Conservation (phyloP, 2,888 invertebrate genomes). For the Sceliomorpha sp. region DNA sequence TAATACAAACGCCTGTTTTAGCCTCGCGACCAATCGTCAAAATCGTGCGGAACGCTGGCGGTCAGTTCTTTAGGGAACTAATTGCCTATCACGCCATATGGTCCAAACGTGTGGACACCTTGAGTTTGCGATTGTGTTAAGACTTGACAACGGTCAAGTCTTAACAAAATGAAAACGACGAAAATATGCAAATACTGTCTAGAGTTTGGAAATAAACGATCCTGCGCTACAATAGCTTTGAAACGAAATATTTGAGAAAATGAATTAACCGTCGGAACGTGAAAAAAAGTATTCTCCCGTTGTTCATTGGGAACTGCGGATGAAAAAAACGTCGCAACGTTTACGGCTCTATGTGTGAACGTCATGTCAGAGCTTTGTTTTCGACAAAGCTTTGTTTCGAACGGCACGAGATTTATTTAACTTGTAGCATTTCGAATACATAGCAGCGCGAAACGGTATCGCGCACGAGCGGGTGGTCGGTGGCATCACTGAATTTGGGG, state of each 20-base stretch:
- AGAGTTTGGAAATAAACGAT: background rate
- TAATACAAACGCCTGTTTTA: no score
- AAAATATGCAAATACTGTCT: no score
- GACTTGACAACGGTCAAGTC: no score
- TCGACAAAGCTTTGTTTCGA: conserved; percentile 35
- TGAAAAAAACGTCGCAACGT: conserved; percentile 11
- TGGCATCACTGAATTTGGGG: conserved; percentile 20
- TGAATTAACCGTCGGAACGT: conserved; percentile 3
- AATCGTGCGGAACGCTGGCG: no score
- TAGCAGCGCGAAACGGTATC: conserved; percentile 24
- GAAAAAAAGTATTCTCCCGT: background rate
- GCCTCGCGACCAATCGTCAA: no score
- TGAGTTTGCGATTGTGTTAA: no score
- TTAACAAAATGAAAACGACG: no score
- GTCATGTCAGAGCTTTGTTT: conserved; percentile 41
- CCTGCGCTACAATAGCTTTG: background rate
- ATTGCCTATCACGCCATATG: no score
- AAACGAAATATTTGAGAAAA: conserved; percentile 4
- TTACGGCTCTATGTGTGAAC: conserved; percentile 13
- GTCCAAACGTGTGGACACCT: no score
- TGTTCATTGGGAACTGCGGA: background rate
- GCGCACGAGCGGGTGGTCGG: conserved; percentile 44
- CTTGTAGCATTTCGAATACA: conserved; percentile 48
- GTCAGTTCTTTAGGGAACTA: no score
- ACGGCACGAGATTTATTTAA: conserved; percentile 51